Evolutionary conservation across 2,888 invertebrate species (phyloP).

Genomic region (Eupithecia tripunctaria): DNA sequence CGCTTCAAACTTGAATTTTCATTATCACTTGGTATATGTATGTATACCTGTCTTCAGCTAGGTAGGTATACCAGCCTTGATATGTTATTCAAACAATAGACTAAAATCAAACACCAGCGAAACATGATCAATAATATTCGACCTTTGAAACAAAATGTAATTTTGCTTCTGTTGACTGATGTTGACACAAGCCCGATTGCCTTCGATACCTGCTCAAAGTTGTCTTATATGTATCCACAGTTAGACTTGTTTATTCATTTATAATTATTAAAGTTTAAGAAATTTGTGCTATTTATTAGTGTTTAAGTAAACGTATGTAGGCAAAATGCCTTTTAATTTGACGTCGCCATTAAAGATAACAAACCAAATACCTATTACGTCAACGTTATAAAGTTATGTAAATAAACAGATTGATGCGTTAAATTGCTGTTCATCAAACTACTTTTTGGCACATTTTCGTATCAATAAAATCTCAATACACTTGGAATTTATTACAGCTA

Average conservation of each 20-base stretch:
- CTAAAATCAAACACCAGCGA: conserved; percentile 79
- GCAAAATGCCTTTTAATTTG: neutral
- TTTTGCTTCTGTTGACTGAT: conserved; percentile 59
- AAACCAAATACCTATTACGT: conserved; percentile 35
- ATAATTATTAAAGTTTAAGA: neutral
- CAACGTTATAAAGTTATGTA: conserved; percentile 41
- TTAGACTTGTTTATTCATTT: conserved; percentile 15
- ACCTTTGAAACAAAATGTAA: conserved; percentile 69
- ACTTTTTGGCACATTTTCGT: conserved; percentile 47
- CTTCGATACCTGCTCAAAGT: conserved; percentile 41
- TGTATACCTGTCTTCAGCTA: conserved; percentile 65
- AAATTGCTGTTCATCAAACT: conserved; percentile 40
- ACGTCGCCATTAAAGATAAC: conserved; percentile 28
- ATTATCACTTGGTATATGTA: conserved; percentile 82
- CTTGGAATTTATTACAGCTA: conserved; percentile 32
- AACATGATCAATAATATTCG: conserved; percentile 76
- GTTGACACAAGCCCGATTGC: conserved; percentile 57
- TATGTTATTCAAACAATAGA: conserved; percentile 83
- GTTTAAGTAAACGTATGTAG: neutral
- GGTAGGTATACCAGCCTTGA: conserved; percentile 76
- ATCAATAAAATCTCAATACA: conserved; percentile 43
- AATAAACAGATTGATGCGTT: conserved; percentile 44
- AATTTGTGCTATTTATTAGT: neutral
- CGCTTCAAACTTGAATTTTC: conserved; percentile 84
- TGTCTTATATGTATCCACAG: neutral